Conservation (phyloP, 2,797 vertebrate species). For the Aselliscus stoliczkanus region DNA sequence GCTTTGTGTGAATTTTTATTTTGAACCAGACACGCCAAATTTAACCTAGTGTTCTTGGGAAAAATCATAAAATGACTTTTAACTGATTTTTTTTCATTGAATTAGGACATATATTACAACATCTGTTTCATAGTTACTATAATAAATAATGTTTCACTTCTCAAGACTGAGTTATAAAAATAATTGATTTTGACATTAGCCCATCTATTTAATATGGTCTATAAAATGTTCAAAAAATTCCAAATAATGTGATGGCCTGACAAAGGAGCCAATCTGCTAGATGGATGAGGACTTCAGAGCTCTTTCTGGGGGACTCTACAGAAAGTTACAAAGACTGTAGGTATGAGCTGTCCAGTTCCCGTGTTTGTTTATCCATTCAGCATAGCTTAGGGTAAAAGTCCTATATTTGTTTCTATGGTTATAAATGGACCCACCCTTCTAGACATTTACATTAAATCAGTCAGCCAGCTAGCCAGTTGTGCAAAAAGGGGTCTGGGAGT, state of each 20-base stretch:
- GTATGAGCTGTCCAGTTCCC: background rate
- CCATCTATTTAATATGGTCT: conserved; percentile 67
- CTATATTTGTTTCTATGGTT: conserved; percentile 64
- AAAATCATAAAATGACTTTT: conserved; percentile 52
- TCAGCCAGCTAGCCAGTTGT: conserved; percentile 23
- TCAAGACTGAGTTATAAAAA: conserved; percentile 66
- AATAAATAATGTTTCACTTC: conserved; percentile 73
- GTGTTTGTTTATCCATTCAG: conserved; percentile 43
- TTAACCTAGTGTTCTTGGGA: conserved; percentile 46
- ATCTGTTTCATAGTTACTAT: conserved; percentile 71
- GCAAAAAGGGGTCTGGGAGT: conserved; percentile 43
- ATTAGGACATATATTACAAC: conserved; percentile 67
- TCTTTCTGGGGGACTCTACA: background rate
- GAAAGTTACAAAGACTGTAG: background rate
- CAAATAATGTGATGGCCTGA: conserved; percentile 23
- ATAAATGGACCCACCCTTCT: conserved; percentile 47
- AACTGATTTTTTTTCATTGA: conserved; percentile 49
- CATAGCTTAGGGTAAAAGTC: conserved; percentile 33
- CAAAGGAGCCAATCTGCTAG: background rate
- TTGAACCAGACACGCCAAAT: conserved; percentile 16
- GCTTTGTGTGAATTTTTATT: conserved; percentile 41
- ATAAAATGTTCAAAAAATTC: conserved; percentile 64
- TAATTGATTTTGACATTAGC: conserved; percentile 73
- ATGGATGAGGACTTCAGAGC: background rate
- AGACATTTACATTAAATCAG: conserved; percentile 64